Conservation (phyloP, 2,797 vertebrate genomes). For the Novumbra hubbsi region DNA sequence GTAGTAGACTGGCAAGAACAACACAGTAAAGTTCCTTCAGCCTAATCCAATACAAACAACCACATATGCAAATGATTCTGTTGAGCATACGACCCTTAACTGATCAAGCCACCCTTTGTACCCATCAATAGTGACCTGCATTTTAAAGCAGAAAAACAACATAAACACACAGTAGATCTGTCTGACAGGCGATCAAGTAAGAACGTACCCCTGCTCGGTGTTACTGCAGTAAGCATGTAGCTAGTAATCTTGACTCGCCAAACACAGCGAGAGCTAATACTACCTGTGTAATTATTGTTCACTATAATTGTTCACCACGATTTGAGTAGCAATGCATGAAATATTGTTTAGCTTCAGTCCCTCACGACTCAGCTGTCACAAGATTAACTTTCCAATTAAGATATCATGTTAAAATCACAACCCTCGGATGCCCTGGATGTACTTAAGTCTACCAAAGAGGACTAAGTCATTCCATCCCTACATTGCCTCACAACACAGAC, state of each 20-base stretch:
- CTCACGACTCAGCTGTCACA: slow-evolving; percentile 45
- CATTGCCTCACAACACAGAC: slow-evolving; percentile 45
- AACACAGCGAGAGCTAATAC: slow-evolving; percentile 40
- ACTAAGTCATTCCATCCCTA: slow-evolving; percentile 50
- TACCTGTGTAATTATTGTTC: slow-evolving; percentile 9
- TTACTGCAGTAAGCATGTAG: slow-evolving; percentile 31
- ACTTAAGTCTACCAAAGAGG: slow-evolving; percentile 55
- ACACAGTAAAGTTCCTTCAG: background rate
- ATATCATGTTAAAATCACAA: slow-evolving; percentile 68
- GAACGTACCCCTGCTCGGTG: slow-evolving; percentile 23
- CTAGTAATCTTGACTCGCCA: slow-evolving; percentile 28
- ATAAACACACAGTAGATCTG: slow-evolving; percentile 11
- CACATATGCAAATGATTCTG: background rate
- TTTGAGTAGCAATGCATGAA: slow-evolving; percentile 14
- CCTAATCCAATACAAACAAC: slow-evolving; percentile 2
- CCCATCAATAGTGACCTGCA: slow-evolving; percentile 13
- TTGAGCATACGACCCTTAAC: slow-evolving; percentile 11
- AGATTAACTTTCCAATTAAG: slow-evolving; percentile 77
- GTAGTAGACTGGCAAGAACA: background rate
- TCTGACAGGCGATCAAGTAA: slow-evolving; percentile 24
- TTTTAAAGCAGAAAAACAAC: slow-evolving; percentile 30
- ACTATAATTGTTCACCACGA: slow-evolving; percentile 23
- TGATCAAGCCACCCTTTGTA: slow-evolving; percentile 18
- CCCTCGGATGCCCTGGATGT: slow-evolving; percentile 60
- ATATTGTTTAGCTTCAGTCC: slow-evolving; percentile 37